Conservation (phyloP, 2,797 vertebrate genomes). For the Phrynocephalus vlangalii region DNA sequence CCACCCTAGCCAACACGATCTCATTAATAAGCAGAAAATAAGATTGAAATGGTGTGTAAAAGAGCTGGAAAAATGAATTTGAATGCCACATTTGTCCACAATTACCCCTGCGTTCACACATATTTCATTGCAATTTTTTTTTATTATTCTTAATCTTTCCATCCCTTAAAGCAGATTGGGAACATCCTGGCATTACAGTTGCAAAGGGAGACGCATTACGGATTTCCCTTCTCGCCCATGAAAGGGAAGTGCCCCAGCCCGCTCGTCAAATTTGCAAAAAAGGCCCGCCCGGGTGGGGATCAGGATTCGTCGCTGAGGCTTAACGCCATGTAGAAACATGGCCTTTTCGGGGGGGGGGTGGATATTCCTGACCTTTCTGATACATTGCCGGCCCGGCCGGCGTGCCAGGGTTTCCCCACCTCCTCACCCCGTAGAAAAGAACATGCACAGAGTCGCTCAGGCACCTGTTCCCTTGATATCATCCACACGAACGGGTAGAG, state of each 20-base stretch:
- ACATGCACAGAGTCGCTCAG: not conserved
- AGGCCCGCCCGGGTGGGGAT: slow-evolving; percentile 74
- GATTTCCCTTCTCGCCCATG: slow-evolving; percentile 79
- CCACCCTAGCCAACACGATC: slow-evolving; percentile 98
- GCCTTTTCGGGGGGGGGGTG: slow-evolving; percentile 35
- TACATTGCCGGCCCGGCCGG: slow-evolving; percentile 3
- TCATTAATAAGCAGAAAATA: slow-evolving; percentile 99
- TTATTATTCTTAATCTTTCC: slow-evolving; percentile 89
- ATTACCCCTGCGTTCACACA: slow-evolving; percentile 99
- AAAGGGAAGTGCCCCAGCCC: slow-evolving; percentile 74
- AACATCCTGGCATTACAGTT: slow-evolving; percentile 83
- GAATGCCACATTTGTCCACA: slow-evolving; percentile 99
- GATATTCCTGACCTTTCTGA: slow-evolving; percentile 41
- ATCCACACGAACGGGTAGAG: too few species aligned
- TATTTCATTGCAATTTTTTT: slow-evolving; percentile 95
- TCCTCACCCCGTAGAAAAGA: not conserved
- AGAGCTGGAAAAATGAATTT: slow-evolving; percentile 99
- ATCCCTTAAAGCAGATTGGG: slow-evolving; percentile 94
- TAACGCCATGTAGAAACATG: slow-evolving; percentile 72
- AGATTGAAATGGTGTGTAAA: slow-evolving; percentile 99
- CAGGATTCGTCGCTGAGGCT: slow-evolving; percentile 79
- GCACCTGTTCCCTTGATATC: too few species aligned
- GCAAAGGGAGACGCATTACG: slow-evolving; percentile 80
- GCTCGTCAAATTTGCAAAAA: slow-evolving; percentile 62
- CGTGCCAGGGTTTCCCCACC: not conserved